Evolutionary conservation across 30 jellyfish, hydroid and myxozoan species (phyloP), one percentile per base, ranked within the genome.

Genomic region (Turritopsis dohrnii): DNA sequence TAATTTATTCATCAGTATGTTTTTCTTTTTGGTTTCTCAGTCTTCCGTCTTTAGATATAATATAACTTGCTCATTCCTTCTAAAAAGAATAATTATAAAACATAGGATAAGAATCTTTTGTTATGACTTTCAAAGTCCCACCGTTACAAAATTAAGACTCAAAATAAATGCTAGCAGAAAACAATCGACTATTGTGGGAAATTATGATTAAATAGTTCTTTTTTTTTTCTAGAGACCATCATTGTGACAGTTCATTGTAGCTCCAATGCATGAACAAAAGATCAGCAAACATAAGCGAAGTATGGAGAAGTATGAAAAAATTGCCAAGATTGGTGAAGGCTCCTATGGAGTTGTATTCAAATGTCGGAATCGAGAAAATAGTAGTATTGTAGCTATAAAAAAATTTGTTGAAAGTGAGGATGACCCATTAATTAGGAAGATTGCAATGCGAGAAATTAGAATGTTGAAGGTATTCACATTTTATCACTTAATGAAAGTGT

Each of bases 401-500:
- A 94, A 94, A 88, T 94, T 94, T 87, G 94, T 88, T 21, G 99
- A 94, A 83, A 84, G 97, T 21, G 99, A 94, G 83, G 99, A 94
- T 89, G 99, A 94, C 75, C 99, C 96, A 31, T 54, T 94, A 28
- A 94, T 94, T 52, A 86, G 86, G 85, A 94, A 94, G 74, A 94
- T 94, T 60, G 99, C 99, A 17, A 79, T 94, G 96, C 89, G 99
- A 26, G 99, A 94, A 94, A 89, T 94, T 29, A 82, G 99, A 80
- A 94, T 94, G 99, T 80, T 94, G 81, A 94, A 94, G 99, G 99
- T 94, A 80, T 23, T 79, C 22, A 69, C 0, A 0, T 69, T 69
- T 9, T 8, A n/a, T n/a, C n/a, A n/a, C n/a, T n/a, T n/a, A n/a
- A n/a, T n/a, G n/a, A n/a, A n/a, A n/a, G n/a, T n/a, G n/a, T n/a